Evolutionary conservation across 2,113 vertebrate genomes (phyloP), one percentile per base, ranked within the genome.

Genomic region (Phyllostomus hastatus): DNA sequence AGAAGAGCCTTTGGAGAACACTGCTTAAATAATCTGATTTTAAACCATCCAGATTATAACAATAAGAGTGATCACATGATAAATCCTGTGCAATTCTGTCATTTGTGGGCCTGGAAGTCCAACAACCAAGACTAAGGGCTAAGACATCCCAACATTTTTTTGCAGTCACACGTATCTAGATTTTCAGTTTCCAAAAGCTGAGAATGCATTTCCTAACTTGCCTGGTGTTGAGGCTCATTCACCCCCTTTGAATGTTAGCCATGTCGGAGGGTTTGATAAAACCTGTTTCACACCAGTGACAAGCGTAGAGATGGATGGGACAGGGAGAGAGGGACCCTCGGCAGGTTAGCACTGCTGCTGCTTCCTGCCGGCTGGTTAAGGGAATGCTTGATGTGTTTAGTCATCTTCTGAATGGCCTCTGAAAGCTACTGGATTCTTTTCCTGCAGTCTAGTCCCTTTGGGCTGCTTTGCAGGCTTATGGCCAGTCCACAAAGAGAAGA

Each of bases 51-150:
- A 85, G 16, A 95, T 82, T 48, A 82, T 85, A 59, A 84, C 61
- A 41, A 95, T 78, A 90, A 80, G 95, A 96, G 67, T n/a, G 72
- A 87, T 82, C 61, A 90, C 88, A 43, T 78, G 96, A 54, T 72
- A 95, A 59, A 85, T 70, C 50, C 79, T 57, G 31, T 38, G 3
- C 81, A 86, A 89, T 70, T 97, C 35, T 87, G 70, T 94, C 95
- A 91, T 50, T 94, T 85, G 79, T 85, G 70, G n/a, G 26, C 0
- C 0, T 33, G 24, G 67, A 72, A 97, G 50, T 90, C 81, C 46
- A 95, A 84, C 75, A 86, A 88, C 86, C 82, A 92, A 28, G 46
- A 87, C 66, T 5, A 67, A 96, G 11, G 28, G 38, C 12, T 66
- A 70, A 76, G 88, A 88, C 57, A 96, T 28, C 54, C 82, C 20